phyloP scores from a whole-genome alignment of 2,113 vertebrate species.

The Raja brachyura region DNA sequence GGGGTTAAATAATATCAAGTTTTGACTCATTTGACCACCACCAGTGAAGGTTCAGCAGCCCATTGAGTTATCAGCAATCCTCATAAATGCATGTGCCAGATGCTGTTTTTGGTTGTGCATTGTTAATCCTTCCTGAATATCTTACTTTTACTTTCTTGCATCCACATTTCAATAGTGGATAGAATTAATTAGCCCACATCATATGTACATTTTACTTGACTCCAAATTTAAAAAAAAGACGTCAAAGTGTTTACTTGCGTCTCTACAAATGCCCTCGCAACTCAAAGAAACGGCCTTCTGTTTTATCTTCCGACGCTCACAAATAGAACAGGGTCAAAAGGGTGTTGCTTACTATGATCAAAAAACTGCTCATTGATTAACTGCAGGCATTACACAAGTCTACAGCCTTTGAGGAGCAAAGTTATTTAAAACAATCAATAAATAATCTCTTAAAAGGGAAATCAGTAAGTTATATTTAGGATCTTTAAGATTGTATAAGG shows the following conservation, averaged over 20 bases:
- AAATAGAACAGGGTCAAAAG: background rate
- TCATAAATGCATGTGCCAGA: background rate
- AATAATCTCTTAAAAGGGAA: no score
- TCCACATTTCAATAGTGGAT: background rate
- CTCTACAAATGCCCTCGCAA: background rate
- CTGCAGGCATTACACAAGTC: background rate
- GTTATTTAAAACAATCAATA: background rate
- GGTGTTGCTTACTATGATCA: background rate
- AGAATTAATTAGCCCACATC: background rate
- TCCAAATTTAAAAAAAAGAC: background rate
- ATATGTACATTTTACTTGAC: background rate
- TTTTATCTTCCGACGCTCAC: background rate
- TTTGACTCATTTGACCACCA: no score
- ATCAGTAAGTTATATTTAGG: no score
- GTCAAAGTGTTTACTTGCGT: background rate
- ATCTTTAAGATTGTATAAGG: background rate
- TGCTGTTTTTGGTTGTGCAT: no score
- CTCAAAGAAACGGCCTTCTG: background rate
- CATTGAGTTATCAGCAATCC: no score
- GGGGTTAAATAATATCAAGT: no score
- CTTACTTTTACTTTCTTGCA: background rate
- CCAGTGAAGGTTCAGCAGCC: background rate
- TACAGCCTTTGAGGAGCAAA: background rate
- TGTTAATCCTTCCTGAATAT: background rate
- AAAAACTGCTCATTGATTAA: background rate